Percentiles rank a stretch among this genome's conserved stretches.
phyloP scores from a whole-genome alignment of 2,797 vertebrate species.

The Eospalax fontanierii region DNA sequence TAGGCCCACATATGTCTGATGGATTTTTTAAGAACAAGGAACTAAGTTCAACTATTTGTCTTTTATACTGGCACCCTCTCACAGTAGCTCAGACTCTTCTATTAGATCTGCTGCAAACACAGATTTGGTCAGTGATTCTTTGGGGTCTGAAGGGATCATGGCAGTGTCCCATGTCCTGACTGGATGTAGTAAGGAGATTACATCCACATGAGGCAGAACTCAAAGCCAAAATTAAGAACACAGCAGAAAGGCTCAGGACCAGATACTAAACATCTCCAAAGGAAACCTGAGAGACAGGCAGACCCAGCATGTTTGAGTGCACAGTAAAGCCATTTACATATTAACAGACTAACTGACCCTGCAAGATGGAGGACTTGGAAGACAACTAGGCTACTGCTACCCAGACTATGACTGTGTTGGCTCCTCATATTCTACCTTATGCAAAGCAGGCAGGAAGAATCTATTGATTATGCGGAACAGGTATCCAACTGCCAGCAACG shows the following conservation, averaged over 20 bases:
- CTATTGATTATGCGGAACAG: not conserved
- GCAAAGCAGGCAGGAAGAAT: not conserved
- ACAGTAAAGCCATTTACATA: not conserved
- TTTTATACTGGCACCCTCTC: not conserved
- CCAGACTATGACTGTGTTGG: not conserved
- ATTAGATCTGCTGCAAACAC: not conserved
- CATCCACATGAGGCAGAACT: not conserved
- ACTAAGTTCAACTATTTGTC: not conserved
- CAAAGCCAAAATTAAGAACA: too few species aligned
- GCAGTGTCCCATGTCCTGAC: not conserved
- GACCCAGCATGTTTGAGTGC: not conserved
- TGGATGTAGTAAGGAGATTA: not conserved
- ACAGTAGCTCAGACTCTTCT: not conserved
- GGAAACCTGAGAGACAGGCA: not conserved
- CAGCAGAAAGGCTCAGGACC: not conserved
- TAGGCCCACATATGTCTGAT: not conserved
- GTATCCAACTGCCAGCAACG: not conserved
- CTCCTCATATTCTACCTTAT: not conserved
- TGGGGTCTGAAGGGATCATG: not conserved
- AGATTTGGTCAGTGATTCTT: not conserved
- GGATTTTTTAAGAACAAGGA: not conserved
- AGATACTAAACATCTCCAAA: not conserved
- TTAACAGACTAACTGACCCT: not conserved
- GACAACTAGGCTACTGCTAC: not conserved
- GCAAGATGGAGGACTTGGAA: not conserved